Evolutionary conservation across 1,140 invertebrate species (phyloP), one percentile per base, ranked within the genome.

Genomic region (Macrosteles quadrilineatus): DNA sequence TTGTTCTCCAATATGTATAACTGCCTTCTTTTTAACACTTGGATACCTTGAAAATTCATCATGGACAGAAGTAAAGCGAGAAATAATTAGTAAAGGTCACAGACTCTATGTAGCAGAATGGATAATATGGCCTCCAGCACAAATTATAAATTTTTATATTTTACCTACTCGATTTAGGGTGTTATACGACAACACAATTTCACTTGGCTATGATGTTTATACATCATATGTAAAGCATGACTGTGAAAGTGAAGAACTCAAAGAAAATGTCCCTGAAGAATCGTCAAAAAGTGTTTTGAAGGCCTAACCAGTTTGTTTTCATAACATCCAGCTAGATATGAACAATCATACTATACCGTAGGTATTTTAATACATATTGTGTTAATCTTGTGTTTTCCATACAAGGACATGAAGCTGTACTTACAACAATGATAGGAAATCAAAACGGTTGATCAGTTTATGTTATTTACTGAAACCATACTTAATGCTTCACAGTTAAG

Each of bases 131-230:
- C 91, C 92, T 11, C 90, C 91, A 1, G 90, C 91, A 73, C 93
- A 95, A 79, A 80, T 92, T 21, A 81, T 95, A 19, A 97, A 97
- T 81, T 98, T 98, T 81, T 95, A 91, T 78, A 88, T 93, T 75
- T 79, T 98, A 72, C 93, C 94, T 21, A 89, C 88, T 2, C 87
- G 84, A 76, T 98, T 89, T 79, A 84, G 95, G 76, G 92, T 97
- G 23, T 82, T 97, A 12, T 97, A 95, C 81, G 95, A 97, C 78
- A 97, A 93, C 80, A 87, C 87, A 6, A 90, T 97, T 77, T 96
- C 93, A 27, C 83, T 97, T 76, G 91, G 93, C 11, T 97, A 96
- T 83, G 95, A 98, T 80, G 81, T 93, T 50, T 97, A 95, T 77
- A 95, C 93, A n/a, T 96, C 94, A 27, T 88, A 93, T 80, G 90